These are phyloP conservation scores for Nasua narica DNA, from an alignment of 2,797 vertebrate species.

Conservation along the genomic window DNA sequence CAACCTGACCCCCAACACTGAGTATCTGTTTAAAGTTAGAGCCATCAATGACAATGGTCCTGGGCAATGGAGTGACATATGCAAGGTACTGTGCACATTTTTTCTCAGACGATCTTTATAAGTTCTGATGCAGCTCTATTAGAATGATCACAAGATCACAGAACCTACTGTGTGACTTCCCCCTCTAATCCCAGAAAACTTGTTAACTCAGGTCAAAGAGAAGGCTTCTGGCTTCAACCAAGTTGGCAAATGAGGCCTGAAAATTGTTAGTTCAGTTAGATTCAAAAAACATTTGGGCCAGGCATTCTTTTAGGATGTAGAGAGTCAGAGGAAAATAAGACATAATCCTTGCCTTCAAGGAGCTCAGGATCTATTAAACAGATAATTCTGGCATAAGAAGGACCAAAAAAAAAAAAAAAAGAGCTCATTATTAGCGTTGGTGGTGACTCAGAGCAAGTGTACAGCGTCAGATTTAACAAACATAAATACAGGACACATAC, in stretches of 20 bases:
- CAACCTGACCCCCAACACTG: constrained; percentile 77
- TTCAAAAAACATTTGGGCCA: not conserved
- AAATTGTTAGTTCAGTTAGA: not conserved
- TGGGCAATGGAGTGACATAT: constrained; percentile 79
- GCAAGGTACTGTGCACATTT: constrained; percentile 72
- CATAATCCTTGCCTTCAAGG: not conserved
- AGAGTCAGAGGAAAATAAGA: not conserved
- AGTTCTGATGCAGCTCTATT: not conserved
- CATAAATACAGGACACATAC: not conserved
- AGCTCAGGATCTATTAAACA: not conserved
- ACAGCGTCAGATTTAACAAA: not conserved
- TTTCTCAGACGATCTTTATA: not conserved
- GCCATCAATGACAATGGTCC: constrained; percentile 73
- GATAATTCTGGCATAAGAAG: not conserved
- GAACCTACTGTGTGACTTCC: not conserved
- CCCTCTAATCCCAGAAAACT: not conserved
- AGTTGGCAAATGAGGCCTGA: not conserved
- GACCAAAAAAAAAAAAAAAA: not conserved
- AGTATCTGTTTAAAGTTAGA: constrained; percentile 80
- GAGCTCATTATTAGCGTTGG: not conserved
- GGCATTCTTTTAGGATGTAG: not conserved
- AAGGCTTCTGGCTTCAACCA: not conserved
- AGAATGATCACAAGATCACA: not conserved
- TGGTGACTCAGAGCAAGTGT: not conserved
- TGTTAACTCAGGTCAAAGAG: not conserved